Evolutionary conservation across 2,797 vertebrate species (phyloP).

Genomic region (Mycteria americana): DNA sequence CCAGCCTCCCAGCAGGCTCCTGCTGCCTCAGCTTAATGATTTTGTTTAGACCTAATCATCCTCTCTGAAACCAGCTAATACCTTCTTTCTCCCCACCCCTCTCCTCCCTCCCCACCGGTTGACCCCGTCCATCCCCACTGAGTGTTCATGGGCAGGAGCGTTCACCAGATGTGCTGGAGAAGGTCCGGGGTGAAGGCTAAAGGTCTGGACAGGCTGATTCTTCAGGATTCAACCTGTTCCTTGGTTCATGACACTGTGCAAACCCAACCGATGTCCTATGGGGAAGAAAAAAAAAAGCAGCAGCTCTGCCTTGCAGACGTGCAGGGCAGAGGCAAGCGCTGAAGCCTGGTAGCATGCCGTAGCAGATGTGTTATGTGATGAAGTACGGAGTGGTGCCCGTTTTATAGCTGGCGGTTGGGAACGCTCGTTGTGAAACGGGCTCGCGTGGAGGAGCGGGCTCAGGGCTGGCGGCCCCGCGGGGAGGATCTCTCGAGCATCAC

Average conservation of each 20-base stretch:
- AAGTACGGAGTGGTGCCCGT: background rate
- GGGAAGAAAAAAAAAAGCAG: background rate
- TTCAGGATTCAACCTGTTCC: background rate
- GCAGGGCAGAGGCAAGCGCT: background rate
- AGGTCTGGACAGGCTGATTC: background rate
- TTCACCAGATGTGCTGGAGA: background rate
- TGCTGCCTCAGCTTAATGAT: slow-evolving; percentile 11
- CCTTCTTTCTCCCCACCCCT: background rate
- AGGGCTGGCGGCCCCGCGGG: fast-evolving
- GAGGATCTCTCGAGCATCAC: background rate
- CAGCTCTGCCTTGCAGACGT: background rate
- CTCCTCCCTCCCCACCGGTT: background rate
- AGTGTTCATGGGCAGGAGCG: fast-evolving
- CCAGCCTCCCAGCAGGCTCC: background rate
- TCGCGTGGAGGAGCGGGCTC: fast-evolving
- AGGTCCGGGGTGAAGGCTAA: background rate
- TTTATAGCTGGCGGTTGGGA: background rate
- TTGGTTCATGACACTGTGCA: background rate
- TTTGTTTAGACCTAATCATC: background rate
- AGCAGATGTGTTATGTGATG: background rate
- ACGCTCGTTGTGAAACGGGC: background rate
- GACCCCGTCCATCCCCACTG: background rate
- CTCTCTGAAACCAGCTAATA: background rate
- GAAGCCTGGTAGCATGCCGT: background rate
- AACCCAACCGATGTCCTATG: fast-evolving